Base-by-base conservation (phyloP, 1,140 invertebrate species). In the Bathynomus jamesi region DNA sequence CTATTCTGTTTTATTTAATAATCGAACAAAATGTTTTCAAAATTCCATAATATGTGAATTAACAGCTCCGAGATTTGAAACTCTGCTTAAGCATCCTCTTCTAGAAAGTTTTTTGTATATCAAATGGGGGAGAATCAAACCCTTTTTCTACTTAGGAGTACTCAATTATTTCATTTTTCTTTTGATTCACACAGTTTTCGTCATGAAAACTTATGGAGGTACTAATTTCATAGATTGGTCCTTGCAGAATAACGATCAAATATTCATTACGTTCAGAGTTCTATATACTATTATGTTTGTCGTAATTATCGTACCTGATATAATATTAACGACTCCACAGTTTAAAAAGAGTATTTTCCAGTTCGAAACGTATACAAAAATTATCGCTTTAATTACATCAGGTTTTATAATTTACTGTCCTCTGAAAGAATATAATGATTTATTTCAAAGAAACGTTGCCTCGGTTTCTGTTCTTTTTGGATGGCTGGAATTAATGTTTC, bases 81-180 rank as follows among this genome's bases (percentile, higher is more conserved):
- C 68, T 60, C 80, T 93, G n/a, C 80, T 93, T 2, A 90, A 87
- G 76, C 91, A 93, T 83, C 91, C 91, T 0, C 81, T 92, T 0
- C 86, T 93, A 4, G 88, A 89, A 0, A 91, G 90, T 75, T 92
- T 92, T 78, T 79, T 93, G 0, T 88, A 89, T 79, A 82, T 93
- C 10, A 93, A 93, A 81, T 93, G 91, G 90, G 85, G 89, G 78
- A 83, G 87, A 67, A 88, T 93, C 71, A 87, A 88, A 40, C 84
- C 86, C 24, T 83, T 90, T 13, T 89, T 91, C 77, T 89, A 87
- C 69, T 81, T 85, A 0, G 92, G 91, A 80, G 86, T 92, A 25
- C 78, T 86, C 0, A 86, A 91, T 74, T 92, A 92, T 53, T 80
- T 88, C 0, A 71, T 89, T 0, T 89, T 92, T 78, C 89, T 88